Evolutionary conservation across 2,113 vertebrate genomes (phyloP), one percentile per base, ranked within the genome.

Genomic region (Xiphophorus couchianus): DNA sequence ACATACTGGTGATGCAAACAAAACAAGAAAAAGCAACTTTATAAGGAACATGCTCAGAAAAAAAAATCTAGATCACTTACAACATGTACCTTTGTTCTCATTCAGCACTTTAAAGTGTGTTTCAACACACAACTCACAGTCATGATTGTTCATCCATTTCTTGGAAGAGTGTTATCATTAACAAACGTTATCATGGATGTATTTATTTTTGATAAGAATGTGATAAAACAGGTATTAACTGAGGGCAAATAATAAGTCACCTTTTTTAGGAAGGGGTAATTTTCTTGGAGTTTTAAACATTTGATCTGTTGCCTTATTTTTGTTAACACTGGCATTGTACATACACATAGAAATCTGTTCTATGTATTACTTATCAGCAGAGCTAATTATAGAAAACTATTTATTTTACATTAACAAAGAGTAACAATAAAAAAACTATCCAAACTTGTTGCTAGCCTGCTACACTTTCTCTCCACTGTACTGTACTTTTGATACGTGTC

Each of bases 21-120:
- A 42, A 42, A 42, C 39, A 42, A 42, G 39, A 42, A 42, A 42
- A 87, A 74, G 84, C 78, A 79, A 31, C 28, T 70, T 76, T 69
- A 3, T 58, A 19, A 17, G 15, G 14, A 80, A 84, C 35, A 71
- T 28, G 12, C 22, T 31, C 11, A 29, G 1, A 72, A 82, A 14
- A 42, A 78, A 42, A 81, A 80, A 44, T 14, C 74, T 11, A 39
- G 3, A 12, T 58, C 0, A 25, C 60, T 73, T 86, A 54, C 70
- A 78, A 70, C 3, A 62, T 58, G 76, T 68, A 86, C 58, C 65
- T 84, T 85, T 74, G 74, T 90, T 85, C 89, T 66, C 85, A 85
- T 91, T 82, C 88, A 88, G 91, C 91, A 93, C 92, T 93, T 93
- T 92, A 93, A 81, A 30, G 83, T 51, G 84, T 84, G 89, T 88